Base-by-base conservation (phyloP, 1,140 invertebrate genomes). In the Sesamia nonagrioides region DNA sequence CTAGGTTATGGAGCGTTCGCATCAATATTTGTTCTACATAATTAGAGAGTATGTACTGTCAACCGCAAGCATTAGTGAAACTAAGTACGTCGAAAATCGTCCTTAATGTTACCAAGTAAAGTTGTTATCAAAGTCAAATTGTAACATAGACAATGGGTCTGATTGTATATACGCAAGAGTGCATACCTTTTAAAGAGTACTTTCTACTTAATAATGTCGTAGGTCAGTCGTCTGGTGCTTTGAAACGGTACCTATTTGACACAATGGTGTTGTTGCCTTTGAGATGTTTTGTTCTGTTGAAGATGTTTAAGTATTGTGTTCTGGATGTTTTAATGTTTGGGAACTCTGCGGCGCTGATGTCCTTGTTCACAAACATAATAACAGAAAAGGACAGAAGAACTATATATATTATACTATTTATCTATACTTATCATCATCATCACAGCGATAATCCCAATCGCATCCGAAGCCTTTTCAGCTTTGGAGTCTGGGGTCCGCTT, bases 1-100 rank as follows among this genome's bases (percentile, higher is more conserved):
- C 61, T 66, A 42, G 61, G 61, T 66, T 66, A 42, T 42, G 61
- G 61, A 37, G 61, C 58, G 58, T 63, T 45, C 13, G 8, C 73
- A 76, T 76, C 45, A 76, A 66, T 76, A 76, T 76, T 76, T 60
- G 73, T 66, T 50, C 58, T 76, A 50, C 73, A 52, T 76, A 76
- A 52, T 76, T 63, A 50, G 42, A 76, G 45, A 52, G 58, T 27
- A 42, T n/a, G 15, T 45, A 40, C 13, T 60, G 48, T 58, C 21
- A 45, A 27, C 52, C 18, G 45, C 45, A n/a, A 5, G 11, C 11
- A n/a, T 1, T 50, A n/a, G 45, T 15, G 5, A n/a, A 8, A 45
- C 42, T 45, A 11, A 11, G 11, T 11, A 3, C 2, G 11, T 27
- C 45, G 15, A 50, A 50, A 50, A n/a, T 5, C 15, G 45, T n/a